Conservation (phyloP, 2,888 invertebrate species). For the Strigamia transsilvanica region DNA sequence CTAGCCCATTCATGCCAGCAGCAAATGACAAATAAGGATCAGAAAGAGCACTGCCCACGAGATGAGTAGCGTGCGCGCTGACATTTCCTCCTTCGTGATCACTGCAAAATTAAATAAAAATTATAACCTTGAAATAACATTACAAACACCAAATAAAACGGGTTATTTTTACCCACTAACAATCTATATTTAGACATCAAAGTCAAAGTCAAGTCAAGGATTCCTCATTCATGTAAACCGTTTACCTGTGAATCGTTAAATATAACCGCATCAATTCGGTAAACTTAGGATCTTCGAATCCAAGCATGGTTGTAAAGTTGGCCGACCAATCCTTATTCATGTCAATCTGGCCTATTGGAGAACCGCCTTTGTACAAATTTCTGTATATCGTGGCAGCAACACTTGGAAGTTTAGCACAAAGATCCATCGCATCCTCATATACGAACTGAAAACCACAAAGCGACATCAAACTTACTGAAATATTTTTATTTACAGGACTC, state of each 20-base stretch:
- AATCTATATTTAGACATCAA: neutral
- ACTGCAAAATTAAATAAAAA: slow-evolving; percentile 66
- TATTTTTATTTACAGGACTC: neutral
- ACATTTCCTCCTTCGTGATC: slow-evolving; percentile 98
- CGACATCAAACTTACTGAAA: slow-evolving; percentile 36
- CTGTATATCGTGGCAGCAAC: slow-evolving; percentile 94
- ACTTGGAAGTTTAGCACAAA: slow-evolving; percentile 93
- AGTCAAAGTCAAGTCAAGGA: neutral
- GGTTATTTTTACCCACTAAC: neutral
- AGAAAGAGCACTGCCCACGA: slow-evolving; percentile 92
- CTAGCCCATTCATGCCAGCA: slow-evolving; percentile 91
- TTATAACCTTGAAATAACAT: neutral
- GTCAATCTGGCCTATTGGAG: slow-evolving; percentile 87
- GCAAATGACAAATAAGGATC: slow-evolving; percentile 93
- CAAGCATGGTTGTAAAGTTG: slow-evolving; percentile 91
- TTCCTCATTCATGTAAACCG: no score
- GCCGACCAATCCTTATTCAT: slow-evolving; percentile 89
- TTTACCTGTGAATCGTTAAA: slow-evolving; percentile 84
- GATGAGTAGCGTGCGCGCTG: slow-evolving; percentile 91
- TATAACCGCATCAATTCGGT: slow-evolving; percentile 92
- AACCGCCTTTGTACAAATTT: slow-evolving; percentile 84
- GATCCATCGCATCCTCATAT: slow-evolving; percentile 93
- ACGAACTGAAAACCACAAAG: slow-evolving; percentile 68
- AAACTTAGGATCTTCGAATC: slow-evolving; percentile 80
- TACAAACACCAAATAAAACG: neutral